Base-by-base conservation (phyloP, 1,140 invertebrate genomes). In the Bombus terrestris region DNA sequence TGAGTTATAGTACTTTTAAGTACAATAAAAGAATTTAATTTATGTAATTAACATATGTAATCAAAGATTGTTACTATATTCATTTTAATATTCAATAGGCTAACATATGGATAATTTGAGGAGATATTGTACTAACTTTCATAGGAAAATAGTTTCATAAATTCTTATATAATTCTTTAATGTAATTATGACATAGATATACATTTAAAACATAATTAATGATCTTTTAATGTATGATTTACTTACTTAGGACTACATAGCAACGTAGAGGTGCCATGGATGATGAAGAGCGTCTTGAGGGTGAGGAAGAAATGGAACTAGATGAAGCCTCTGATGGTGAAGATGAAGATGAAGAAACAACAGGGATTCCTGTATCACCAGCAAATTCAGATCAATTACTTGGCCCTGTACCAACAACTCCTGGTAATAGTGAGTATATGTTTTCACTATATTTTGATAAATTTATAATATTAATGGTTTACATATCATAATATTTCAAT, bases 301-400 rank as follows among this genome's bases (percentile, higher is more conserved):
- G 94, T 82, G 95, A 95, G 88, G 95, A 95, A 88, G 95, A 95
- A 93, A 95, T 95, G 94, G 95, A 95, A 89, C 89, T 95, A 53
- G 95, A 95, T 79, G 95, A 95, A 86, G 94, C 94, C 81, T 95
- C 95, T 1, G 95, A 94, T 81, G 95, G 94, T 18, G 95, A 95
- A 75, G 95, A 95, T 74, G 95, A 95, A 72, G 94, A 95, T 80
- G 95, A 95, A 75, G 95, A 95, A 75, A 92, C 93, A 79, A 88
- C 93, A 68, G 94, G 93, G 25, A 95, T 95, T 53, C 92, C 94
- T 57, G 92, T 95, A 73, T 95, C 95, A 32, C 95, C 95, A 39
- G 94, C 93, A 39, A 95, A 94, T 82, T 95, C 94, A 10, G 95
- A 95, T 88, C 95, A 95, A 81, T 87, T 95, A 88, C 92, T 95